A percentile compares a stretch with the other conserved stretches of the same genome.
Conservation (phyloP, 2,113 vertebrate species). For the Corythoichthys intestinalis region DNA sequence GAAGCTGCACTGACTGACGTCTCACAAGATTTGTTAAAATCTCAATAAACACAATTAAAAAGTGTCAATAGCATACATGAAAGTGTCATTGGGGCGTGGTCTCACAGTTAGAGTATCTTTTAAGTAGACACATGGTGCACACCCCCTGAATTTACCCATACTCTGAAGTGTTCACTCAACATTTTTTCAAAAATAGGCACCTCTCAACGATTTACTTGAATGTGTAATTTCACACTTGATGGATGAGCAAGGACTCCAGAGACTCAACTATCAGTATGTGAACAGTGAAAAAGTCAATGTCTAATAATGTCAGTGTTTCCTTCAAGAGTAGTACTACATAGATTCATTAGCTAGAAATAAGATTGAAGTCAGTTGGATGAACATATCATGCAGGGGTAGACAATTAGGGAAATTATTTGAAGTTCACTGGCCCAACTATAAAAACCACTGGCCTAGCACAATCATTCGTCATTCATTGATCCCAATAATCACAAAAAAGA, state of each 20-base stretch:
- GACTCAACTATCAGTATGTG: not conserved
- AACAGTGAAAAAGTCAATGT: not conserved
- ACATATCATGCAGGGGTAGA: not conserved
- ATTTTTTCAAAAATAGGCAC: not conserved
- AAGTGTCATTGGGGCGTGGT: not conserved
- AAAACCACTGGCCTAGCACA: no score
- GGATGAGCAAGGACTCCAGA: not conserved
- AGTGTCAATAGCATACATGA: not conserved
- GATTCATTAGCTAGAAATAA: not conserved
- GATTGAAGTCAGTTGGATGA: not conserved
- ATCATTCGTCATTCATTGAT: no score
- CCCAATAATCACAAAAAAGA: no score
- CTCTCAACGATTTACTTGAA: not conserved
- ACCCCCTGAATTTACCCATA: no score
- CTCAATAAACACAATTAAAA: not conserved
- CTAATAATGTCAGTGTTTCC: not conserved
- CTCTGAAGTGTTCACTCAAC: not conserved
- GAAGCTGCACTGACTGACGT: not conserved
- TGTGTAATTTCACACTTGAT: not conserved
- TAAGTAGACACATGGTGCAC: not conserved
- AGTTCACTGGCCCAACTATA: no score
- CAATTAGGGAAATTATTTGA: no score
- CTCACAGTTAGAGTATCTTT: not conserved
- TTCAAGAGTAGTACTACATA: not conserved
- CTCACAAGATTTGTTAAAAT: not conserved